Evolutionary conservation across 1,140 invertebrate species (phyloP), one percentile per base, ranked within the genome.

Genomic region (Leptopilina clavipes): DNA sequence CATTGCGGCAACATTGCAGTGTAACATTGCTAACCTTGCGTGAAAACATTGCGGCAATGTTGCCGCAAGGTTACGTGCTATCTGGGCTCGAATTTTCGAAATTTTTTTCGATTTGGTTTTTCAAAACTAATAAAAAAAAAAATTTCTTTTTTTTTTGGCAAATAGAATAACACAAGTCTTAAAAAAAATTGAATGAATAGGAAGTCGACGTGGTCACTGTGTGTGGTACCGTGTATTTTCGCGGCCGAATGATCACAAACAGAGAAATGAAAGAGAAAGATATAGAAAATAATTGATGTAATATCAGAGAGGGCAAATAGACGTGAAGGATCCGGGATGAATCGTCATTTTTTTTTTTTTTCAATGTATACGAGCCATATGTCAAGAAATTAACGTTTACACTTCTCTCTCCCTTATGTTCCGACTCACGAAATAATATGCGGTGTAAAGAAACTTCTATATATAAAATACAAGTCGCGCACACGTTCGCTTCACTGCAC

Each of bases 261-360:
- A 84, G 76, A 76, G 80, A 78, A 72, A 74, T 77, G 22, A 75
- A 18, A 14, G 65, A 75, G 37, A 77, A 77, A 17, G 17, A 31
- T 43, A 70, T n/a, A n/a, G n/a, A n/a, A 75, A 82, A 40, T 59
- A 72, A 72, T 48, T 25, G n/a, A 37, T 3, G 75, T 54, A 45
- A 70, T 43, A 48, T 18, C 19, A 0, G 45, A 77, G 54, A 78
- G 73, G 18, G 71, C 45, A 52, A 56, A 43, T 72, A 80, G 75
- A 70, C 82, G 71, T 81, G 80, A 73, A 84, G 82, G 73, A 85
- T 82, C 80, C 78, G 78, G 82, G 79, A 83, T 86, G 85, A 87
- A 85, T 88, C 81, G 83, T 80, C 82, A 52, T 76, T 86, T 87
- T 88, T 84, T 44, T 52, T 76, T 86, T 87, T 88, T 84, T 44